Evolutionary conservation across 2,888 invertebrate species (phyloP), one percentile per base, ranked within the genome.

Genomic region (Neelides folsomi): DNA sequence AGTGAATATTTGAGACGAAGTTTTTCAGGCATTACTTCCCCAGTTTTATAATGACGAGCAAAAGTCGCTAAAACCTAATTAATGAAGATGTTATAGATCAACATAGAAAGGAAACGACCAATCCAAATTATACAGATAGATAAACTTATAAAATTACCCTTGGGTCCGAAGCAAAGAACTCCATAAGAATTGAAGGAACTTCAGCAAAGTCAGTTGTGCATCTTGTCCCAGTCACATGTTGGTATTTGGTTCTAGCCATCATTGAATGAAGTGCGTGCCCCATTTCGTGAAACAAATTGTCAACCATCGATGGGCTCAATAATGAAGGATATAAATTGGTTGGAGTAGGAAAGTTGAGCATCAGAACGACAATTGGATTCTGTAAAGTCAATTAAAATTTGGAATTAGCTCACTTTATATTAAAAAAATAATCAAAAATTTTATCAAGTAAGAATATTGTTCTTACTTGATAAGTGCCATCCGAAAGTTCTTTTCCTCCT

Each of bases 181-280:
- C 98, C 93, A 97, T 94, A 15, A 98, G 76, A 54, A 95, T 85
- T n/a, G 94, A 94, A 7, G 98, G 98, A 40, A 98, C 88, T 77
- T 99, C 98, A 1, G 98, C 97, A 68, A 98, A 87, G 75, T 99
- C 98, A 4, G 97, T 95, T 59, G 89, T 81, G 69, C 95, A 97
- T 52, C 98, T 77, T 1, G 98, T 99, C 55, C 97, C 95, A 3
- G 94, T 86, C 42, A 97, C 92, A 73, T 98, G 97, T 72, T 98
- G 98, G 73, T 94, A 89, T 55, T 80, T 78, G 0, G 95, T 94
- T 57, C 94, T 78, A 2, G 90, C 98, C 62, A 98, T 73, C 93
- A 98, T 95, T 15, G 95, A 94, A 73, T 98, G 98, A 79, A 97
- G 82, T 13, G 97, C 98, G 74, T 98, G 98, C 0, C 98, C 98